Conservation (phyloP, 2,888 invertebrate species). For the Lithophane socia region DNA sequence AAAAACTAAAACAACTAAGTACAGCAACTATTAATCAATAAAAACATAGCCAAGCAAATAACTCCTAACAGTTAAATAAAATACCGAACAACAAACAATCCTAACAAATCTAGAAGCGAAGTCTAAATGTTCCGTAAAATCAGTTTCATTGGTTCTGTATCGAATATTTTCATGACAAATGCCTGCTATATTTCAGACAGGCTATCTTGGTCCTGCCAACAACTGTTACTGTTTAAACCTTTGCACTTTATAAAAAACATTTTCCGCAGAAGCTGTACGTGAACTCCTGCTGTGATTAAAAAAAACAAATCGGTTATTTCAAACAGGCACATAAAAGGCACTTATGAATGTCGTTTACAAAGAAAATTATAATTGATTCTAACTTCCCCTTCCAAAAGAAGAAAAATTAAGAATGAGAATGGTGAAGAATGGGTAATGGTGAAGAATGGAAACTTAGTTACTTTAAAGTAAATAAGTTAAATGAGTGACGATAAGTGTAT, state of each 20-base stretch:
- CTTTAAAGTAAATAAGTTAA: no score
- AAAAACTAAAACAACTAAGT: neutral
- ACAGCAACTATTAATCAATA: neutral
- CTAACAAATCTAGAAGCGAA: conserved; percentile 45
- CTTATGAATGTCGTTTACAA: no score
- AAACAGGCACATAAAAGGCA: no score
- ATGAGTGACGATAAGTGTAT: no score
- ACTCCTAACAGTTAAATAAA: conserved; percentile 2
- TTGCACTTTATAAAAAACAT: conserved; percentile 9
- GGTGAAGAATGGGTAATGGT: no score
- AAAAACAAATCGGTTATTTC: no score
- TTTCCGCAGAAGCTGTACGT: neutral
- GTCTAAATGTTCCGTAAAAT: conserved; percentile 54
- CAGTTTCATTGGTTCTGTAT: conserved; percentile 46
- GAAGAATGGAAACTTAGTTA: no score
- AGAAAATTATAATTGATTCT: no score
- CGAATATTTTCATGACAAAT: conserved; percentile 59
- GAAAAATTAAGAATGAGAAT: no score
- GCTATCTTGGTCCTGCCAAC: conserved; percentile 45
- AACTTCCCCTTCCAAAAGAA: no score
- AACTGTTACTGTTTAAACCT: conserved; percentile 9
- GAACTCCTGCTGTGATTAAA: neutral
- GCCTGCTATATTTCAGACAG: conserved; percentile 38
- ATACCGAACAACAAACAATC: conserved; percentile 20
- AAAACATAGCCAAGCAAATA: conserved; percentile 1